A percentile compares a stretch with the other conserved stretches of the same genome.
phyloP scores from a whole-genome alignment of 2,888 invertebrate genomes.

The Calephelis perditalis region DNA sequence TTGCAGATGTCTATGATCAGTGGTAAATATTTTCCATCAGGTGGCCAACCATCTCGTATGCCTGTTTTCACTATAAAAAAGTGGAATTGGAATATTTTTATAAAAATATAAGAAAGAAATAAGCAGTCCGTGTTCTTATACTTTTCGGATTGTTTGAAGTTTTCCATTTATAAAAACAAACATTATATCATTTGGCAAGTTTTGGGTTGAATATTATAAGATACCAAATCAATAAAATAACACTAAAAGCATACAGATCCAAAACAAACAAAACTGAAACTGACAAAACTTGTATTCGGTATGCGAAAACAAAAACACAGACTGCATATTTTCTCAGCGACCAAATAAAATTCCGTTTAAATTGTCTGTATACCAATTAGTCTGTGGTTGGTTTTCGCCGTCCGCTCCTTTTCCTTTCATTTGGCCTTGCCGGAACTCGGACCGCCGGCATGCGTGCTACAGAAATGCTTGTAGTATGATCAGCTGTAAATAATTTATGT shows the following conservation, averaged over 20 bases:
- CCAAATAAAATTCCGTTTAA: slow-evolving; percentile 3
- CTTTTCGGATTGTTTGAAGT: too few species aligned
- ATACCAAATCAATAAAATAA: too few species aligned
- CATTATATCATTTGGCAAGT: too few species aligned
- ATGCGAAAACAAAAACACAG: slow-evolving; percentile 4
- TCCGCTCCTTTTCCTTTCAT: slow-evolving; percentile 67
- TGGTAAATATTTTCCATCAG: too few species aligned
- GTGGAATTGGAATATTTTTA: too few species aligned
- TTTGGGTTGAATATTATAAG: too few species aligned
- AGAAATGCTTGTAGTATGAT: not conserved
- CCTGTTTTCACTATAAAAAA: too few species aligned
- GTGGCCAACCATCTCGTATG: too few species aligned
- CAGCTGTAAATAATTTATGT: slow-evolving; percentile 7
- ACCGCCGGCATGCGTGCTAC: slow-evolving; percentile 17
- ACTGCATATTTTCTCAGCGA: slow-evolving; percentile 6
- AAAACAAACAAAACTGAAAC: not conserved
- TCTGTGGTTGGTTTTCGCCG: slow-evolving; percentile 47
- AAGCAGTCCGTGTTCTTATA: too few species aligned
- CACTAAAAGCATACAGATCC: not conserved
- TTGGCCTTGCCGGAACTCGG: slow-evolving; percentile 53
- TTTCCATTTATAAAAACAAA: too few species aligned
- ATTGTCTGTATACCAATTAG: slow-evolving; percentile 24
- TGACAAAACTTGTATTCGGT: slow-evolving; percentile 5
- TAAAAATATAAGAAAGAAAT: too few species aligned
- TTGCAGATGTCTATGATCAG: too few species aligned